These are phyloP conservation scores for Acrossocheilus fasciatus DNA, from an alignment of 2,797 vertebrate species.

Conservation along the genomic window DNA sequence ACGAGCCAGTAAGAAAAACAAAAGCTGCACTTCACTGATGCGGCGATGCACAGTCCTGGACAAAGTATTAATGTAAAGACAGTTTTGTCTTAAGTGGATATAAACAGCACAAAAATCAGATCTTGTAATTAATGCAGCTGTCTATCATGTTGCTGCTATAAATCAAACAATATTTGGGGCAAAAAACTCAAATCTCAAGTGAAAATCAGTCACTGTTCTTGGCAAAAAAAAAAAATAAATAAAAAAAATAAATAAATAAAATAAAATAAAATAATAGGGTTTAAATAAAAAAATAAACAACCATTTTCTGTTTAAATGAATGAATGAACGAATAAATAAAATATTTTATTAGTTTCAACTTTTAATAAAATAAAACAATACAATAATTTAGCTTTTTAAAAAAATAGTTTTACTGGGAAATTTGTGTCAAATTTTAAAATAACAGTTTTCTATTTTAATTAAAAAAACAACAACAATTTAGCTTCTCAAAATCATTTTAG, in stretches of 20 bases:
- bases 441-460: too few species aligned
- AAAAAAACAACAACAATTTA: not conserved
- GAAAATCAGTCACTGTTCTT: not conserved
- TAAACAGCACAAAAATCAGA: not conserved
- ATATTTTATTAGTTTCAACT: too few species aligned
- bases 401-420: too few species aligned
- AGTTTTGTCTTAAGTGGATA: not conserved
- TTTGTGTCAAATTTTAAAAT: too few species aligned
- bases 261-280: too few species aligned
- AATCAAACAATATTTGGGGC: not conserved
- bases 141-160: not conserved
- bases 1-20: conserved; percentile 2
- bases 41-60: not conserved
- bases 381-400: not conserved
- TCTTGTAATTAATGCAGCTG: too few species aligned
- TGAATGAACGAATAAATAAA: too few species aligned
- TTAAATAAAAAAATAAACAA: too few species aligned
- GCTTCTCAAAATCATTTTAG: not conserved
- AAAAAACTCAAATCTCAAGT: not conserved
- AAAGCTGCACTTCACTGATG: not conserved
- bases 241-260: too few species aligned
- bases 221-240: too few species aligned
- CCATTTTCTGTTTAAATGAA: too few species aligned
- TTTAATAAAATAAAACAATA: too few species aligned
- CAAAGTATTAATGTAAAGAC: not conserved